These are phyloP conservation scores for Hesperia comma DNA, from an alignment of 2,888 invertebrate genomes.

Conservation along the genomic window DNA sequence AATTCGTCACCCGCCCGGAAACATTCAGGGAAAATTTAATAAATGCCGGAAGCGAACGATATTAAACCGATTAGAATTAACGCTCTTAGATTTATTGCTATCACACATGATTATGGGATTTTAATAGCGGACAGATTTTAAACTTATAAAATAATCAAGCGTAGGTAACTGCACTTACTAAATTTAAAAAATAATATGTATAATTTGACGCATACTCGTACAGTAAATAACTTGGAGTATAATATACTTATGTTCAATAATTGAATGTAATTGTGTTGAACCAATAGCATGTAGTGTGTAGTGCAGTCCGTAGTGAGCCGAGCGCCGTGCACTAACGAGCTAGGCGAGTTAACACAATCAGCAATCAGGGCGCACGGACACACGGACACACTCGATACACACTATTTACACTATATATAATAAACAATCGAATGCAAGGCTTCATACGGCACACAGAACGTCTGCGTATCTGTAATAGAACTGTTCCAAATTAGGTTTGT, in stretches of 20 bases:
- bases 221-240: neutral
- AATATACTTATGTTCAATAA: neutral
- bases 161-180: no score
- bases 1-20: neutral
- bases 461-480: no score
- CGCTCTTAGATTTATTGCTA: no score
- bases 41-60: neutral
- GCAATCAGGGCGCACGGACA: slow-evolving; percentile 51
- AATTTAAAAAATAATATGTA: no score
- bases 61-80: neutral
- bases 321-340: slow-evolving; percentile 50
- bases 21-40: slow-evolving; percentile 3
- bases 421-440: neutral
- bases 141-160: no score
- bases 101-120: no score
- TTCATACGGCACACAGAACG: neutral
- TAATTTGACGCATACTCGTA: no score
- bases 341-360: slow-evolving; percentile 58
- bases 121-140: no score
- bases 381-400: slow-evolving; percentile 9
- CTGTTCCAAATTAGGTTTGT: no score
- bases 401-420: neutral
- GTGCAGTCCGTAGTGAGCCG: neutral
- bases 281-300: neutral
- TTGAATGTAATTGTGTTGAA: neutral